Conservation (phyloP, 2,888 invertebrate genomes). For the Dicycla oo region DNA sequence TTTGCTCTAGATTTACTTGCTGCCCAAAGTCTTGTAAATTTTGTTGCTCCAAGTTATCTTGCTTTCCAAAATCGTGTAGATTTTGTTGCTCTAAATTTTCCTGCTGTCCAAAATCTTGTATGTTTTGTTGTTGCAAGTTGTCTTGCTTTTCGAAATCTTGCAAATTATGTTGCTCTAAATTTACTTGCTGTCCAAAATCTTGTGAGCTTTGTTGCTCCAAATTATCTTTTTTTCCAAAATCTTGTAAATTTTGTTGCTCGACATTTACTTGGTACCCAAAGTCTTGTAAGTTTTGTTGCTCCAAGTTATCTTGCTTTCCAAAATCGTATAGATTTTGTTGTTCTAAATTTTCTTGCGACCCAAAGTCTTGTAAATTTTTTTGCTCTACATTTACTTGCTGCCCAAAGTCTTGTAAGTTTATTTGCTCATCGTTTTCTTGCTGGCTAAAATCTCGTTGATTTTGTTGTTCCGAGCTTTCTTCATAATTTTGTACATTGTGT, state of each 20-base stretch:
- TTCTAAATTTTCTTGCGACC: slow-evolving; percentile 32
- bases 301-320: not conserved
- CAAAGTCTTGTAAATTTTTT: slow-evolving; percentile 27
- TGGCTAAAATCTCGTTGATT: slow-evolving; percentile 7
- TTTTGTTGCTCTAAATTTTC: slow-evolving; percentile 25
- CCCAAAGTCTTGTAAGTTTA: slow-evolving; percentile 22
- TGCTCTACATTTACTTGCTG: slow-evolving; percentile 26
- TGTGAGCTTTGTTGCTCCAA: slow-evolving; percentile 21
- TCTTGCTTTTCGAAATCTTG: slow-evolving; percentile 35
- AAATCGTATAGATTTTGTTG: slow-evolving; percentile 16
- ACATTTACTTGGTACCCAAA: slow-evolving; percentile 18
- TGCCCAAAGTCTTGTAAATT: slow-evolving; percentile 22
- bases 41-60: slow-evolving; percentile 14
- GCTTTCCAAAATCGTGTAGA: slow-evolving; percentile 6
- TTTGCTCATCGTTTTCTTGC: slow-evolving; percentile 4
- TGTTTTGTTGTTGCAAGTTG: slow-evolving; percentile 17
- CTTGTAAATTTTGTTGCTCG: not conserved
- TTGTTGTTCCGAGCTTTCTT: no score
- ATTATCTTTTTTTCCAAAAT: not conserved
- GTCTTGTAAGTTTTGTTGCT: slow-evolving; percentile 19
- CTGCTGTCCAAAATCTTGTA: slow-evolving; percentile 9
- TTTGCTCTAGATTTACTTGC: slow-evolving; percentile 48
- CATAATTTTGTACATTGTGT: slow-evolving; percentile 37
- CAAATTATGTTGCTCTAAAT: slow-evolving; percentile 22
- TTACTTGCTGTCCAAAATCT: slow-evolving; percentile 26